A percentile compares a stretch with the other conserved stretches of the same genome.
Conservation (phyloP, 2,888 invertebrate genomes). For the Phyto melanocephala region DNA sequence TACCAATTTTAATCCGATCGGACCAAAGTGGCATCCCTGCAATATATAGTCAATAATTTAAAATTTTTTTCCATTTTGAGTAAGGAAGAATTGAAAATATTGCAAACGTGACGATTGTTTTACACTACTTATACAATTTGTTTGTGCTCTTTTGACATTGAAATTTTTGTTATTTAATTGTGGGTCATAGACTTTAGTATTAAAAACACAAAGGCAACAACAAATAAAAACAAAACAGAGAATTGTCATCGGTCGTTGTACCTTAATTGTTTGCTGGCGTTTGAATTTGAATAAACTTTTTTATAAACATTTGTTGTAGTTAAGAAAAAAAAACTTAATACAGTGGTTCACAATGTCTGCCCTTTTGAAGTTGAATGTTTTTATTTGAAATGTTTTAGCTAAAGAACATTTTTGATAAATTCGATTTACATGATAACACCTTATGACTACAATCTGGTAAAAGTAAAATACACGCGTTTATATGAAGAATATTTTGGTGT, state of each 20-base stretch:
- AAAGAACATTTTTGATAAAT: no score
- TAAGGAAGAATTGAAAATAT: conserved; percentile 23
- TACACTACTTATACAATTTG: conserved; percentile 23
- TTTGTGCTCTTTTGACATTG: conserved; percentile 53
- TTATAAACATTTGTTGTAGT: conserved; percentile 11
- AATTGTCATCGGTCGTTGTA: conserved; percentile 60
- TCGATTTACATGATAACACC: no score
- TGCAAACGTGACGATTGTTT: conserved; percentile 55
- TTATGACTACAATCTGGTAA: no score
- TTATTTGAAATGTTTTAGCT: no score
- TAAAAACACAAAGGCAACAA: conserved; percentile 7
- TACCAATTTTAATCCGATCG: no score
- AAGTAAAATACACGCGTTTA: no score
- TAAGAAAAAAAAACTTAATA: background rate
- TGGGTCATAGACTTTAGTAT: conserved; percentile 1
- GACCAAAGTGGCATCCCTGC: no score
- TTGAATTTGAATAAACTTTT: conserved; percentile 11
- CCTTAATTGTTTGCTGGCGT: conserved; percentile 3
- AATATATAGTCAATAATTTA: no score
- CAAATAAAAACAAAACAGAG: conserved; percentile 45
- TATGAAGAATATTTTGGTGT: no score
- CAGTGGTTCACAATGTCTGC: conserved; percentile 14
- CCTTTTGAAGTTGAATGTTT: no score
- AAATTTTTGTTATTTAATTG: conserved; percentile 29
- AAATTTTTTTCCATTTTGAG: conserved; percentile 4